phyloP scores from a whole-genome alignment of 1,140 invertebrate genomes.

The Aphis gossypii region DNA sequence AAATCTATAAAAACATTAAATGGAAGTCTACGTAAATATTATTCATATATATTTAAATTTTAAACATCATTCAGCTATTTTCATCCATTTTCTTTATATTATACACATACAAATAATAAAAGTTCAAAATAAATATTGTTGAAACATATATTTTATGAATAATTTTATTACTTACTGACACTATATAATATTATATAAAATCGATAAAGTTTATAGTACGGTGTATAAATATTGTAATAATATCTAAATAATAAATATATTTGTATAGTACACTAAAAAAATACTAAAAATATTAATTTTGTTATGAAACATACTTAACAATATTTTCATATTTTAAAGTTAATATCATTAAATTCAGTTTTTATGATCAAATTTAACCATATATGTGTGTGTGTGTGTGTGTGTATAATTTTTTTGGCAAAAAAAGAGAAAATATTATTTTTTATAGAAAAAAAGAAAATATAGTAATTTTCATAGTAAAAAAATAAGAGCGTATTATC shows the following conservation, averaged over 20 bases:
- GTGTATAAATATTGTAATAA: background rate
- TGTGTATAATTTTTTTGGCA: background rate
- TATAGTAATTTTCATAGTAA: background rate
- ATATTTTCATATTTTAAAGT: background rate
- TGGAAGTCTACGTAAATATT: background rate
- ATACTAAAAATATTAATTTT: constrained; percentile 1
- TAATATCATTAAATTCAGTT: background rate
- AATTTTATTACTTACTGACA: constrained; percentile 12
- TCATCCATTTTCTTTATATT: background rate
- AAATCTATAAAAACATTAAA: background rate
- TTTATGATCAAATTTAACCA: background rate
- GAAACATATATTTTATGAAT: background rate
- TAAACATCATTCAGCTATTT: background rate
- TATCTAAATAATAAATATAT: background rate
- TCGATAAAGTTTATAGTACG: background rate
- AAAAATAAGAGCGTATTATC: background rate
- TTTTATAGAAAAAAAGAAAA: background rate
- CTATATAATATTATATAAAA: constrained; percentile 12
- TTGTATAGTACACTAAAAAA: background rate
- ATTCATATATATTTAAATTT: background rate
- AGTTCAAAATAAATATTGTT: background rate
- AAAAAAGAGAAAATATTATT: constrained; percentile 25
- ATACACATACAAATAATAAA: background rate
- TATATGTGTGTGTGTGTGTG: background rate
- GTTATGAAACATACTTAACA: background rate